phyloP scores from a whole-genome alignment of 2,113 vertebrate species.

The Alethe castanea region DNA sequence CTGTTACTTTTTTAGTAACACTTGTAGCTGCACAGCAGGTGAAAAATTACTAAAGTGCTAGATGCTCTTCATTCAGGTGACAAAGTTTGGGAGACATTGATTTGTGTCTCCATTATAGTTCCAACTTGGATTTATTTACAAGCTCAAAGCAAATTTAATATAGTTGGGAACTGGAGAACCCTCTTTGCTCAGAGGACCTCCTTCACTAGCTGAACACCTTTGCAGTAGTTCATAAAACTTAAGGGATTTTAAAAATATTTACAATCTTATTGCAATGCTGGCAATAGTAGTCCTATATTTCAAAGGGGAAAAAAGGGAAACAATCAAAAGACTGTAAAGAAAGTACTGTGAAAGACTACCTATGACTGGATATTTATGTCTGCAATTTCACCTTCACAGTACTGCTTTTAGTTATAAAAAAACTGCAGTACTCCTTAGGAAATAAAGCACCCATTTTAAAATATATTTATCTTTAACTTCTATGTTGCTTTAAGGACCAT shows the following conservation, averaged over 20 bases:
- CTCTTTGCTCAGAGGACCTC: not conserved
- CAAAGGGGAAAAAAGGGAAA: not conserved
- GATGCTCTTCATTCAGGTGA: not conserved
- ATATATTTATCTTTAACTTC: not conserved
- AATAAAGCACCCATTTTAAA: not conserved
- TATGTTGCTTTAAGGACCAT: not conserved
- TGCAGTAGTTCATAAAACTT: not conserved
- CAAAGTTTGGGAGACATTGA: not conserved
- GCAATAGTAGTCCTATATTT: not conserved
- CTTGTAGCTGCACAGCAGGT: not conserved
- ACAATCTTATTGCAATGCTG: not conserved
- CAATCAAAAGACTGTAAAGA: not conserved
- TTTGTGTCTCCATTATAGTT: not conserved
- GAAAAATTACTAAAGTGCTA: not conserved
- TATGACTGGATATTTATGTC: not conserved
- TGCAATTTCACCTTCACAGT: not conserved
- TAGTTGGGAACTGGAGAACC: not conserved
- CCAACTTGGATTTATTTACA: not conserved
- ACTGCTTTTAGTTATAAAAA: not conserved
- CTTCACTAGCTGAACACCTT: not conserved
- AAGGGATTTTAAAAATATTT: not conserved
- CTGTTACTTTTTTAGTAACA: not conserved
- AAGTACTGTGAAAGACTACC: not conserved
- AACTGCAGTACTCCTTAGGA: not conserved
- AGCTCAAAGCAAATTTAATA: not conserved